Evolutionary conservation across 2,797 vertebrate species (phyloP), one percentile per base, ranked within the genome.

Genomic region (Microcaecilia unicolor): DNA sequence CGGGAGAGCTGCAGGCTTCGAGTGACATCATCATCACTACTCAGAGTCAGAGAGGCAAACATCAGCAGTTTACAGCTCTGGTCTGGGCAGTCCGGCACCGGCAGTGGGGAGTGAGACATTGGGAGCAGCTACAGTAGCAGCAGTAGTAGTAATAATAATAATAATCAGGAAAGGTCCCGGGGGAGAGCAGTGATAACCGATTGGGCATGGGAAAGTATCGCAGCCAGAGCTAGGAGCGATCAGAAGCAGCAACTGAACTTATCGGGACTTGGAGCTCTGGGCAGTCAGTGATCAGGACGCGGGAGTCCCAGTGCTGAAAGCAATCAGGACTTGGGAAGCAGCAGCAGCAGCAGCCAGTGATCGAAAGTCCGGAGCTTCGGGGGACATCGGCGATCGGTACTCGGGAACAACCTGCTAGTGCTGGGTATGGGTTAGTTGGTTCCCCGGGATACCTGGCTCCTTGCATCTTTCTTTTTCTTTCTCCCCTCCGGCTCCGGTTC

Each of bases 281-380:
- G n/a, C n/a, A n/a, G n/a, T 41, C 32, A 28, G 51, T 58, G 58
- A 5, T 25, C 28, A 30, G 17, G 18, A 37, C 4, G 7, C 20
- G 11, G 7, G 8, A 3, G n/a, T 13, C 25, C 23, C 13, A 25
- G 11, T 21, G 15, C 11, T 18, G 22, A 4, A 46, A 52, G 51
- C 53, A 46, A 60, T 51, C 41, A 31, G 37, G 47, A 29, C 15
- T 22, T 16, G 10, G 39, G 32, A 28, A n/a, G 31, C 34, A 37
- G 24, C 25, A 26, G 15, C 56, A 28, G 26, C 35, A 14, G 46
- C 40, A 33, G 23, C n/a, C n/a, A 17, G 15, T 39, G 34, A 1
- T 24, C 20, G 21, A 39, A 47, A 2, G 45, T 31, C 28, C 44
- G 46, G 26, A 36, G 34, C 40, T n/a, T n/a, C n/a, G n/a, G n/a